These are phyloP conservation scores for Teinopalpus imperialis DNA, from an alignment of 2,888 invertebrate genomes.

Conservation along the genomic window DNA sequence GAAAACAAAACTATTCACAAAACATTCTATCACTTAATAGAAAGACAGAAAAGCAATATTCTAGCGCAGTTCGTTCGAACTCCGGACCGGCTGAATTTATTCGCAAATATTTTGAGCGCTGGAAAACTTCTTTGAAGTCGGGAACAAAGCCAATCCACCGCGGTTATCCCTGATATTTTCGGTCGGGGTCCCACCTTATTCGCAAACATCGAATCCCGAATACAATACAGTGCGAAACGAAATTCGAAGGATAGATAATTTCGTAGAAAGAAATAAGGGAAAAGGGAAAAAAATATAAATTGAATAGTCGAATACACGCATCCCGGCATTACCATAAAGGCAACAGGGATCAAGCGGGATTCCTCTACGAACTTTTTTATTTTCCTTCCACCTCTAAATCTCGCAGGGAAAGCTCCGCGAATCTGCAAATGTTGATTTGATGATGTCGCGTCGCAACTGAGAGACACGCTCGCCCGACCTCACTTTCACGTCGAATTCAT, in stretches of 20 bases:
- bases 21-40: slow-evolving; percentile 9
- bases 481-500: slow-evolving; percentile 6
- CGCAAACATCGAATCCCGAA: slow-evolving; percentile 77
- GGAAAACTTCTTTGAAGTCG: slow-evolving; percentile 79
- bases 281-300: slow-evolving; percentile 79
- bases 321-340: slow-evolving; percentile 81
- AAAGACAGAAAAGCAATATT: slow-evolving; percentile 41
- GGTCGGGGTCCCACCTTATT: slow-evolving; percentile 75
- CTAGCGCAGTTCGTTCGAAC: slow-evolving; percentile 43
- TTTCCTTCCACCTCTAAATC: slow-evolving; percentile 82
- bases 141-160: slow-evolving; percentile 77
- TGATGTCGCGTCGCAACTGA: slow-evolving; percentile 54
- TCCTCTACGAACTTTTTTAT: slow-evolving; percentile 82
- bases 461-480: slow-evolving; percentile 21
- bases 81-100: slow-evolving; percentile 55
- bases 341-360: slow-evolving; percentile 80
- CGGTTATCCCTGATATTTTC: slow-evolving; percentile 79
- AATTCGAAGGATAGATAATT: slow-evolving; percentile 81
- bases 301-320: slow-evolving; percentile 82
- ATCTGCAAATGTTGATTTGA: slow-evolving; percentile 83
- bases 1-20: too few relatives aligned
- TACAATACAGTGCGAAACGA: slow-evolving; percentile 82
- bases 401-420: slow-evolving; percentile 78
- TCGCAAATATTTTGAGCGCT: slow-evolving; percentile 67
- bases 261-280: slow-evolving; percentile 78